Base-by-base conservation (phyloP, 2,888 invertebrate species). In the Dynastes hyllus region DNA sequence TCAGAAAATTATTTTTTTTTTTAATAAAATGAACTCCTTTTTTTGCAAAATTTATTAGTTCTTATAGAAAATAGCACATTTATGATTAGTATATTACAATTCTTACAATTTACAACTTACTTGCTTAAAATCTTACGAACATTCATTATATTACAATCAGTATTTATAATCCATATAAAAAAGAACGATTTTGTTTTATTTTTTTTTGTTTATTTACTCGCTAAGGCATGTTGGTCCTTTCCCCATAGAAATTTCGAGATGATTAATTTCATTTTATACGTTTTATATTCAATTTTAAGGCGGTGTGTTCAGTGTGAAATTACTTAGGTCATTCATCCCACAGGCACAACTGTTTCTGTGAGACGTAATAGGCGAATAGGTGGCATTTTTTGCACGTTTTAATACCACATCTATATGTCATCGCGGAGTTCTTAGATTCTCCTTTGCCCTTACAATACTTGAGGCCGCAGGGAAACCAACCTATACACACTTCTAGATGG, bases 381-480 rank as follows among this genome's bases (percentile, higher is more conserved):
- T 95, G 94, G 89, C 97, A 97, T 88, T 96, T 94, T 85, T 95
- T 93, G 89, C 98, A 98, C 0, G 98, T 98, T 90, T 97, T 97
- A 87, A 98, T 98, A 82, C 98, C 98, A 88, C 98, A 98, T 76
- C 98, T 92, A 90, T 97, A 98, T 76, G 92, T 92, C 83, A 92
- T 90, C 4, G 83, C 78, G 91, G 90, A 93, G 87, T 92, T 93
- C 83, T 91, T 92, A 27, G 89, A 87, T 67, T 87, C 87, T 27
- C 88, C 89, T 82, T 89, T 89, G 71, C 90, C 87, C 83, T 96
- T 96, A 90, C 98, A 98, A 90, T 97, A 98, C 87, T 98, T 98
- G 63, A 98, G 91, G 29, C 97, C 97, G 88, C 98, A 98, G 0
- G 98, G 98, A 89, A 97, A 98, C 98, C 98, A 98, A 76, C 97